Evolutionary conservation across 1,140 invertebrate species (phyloP), one percentile per base, ranked within the genome.

Genomic region (Homalodisca vitripennis): DNA sequence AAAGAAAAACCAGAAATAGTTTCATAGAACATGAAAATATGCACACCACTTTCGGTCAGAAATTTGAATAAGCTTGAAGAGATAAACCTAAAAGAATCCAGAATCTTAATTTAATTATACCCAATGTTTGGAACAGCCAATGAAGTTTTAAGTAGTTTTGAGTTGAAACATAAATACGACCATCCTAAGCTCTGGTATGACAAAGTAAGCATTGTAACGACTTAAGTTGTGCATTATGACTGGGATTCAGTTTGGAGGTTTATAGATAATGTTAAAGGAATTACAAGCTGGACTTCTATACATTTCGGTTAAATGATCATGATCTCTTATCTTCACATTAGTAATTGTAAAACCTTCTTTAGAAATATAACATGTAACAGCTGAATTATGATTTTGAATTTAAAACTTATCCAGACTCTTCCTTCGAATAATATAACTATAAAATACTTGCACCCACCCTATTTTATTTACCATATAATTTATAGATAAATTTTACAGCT

Each of bases 261-360:
- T 60, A 14, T 66, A 48, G n/a, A 55, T 72, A 29, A 70, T 46
- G 47, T 73, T 73, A 55, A 71, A 73, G 6, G 27, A 67, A 30
- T 70, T 65, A 47, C 71, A 72, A 14, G 63, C 20, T 2, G 66
- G 20, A 1, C 34, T 27, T 41, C 53, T 57, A 65, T 31, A 73
- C 46, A 63, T 30, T n/a, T 70, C 71, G 2, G 69, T 73, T 29
- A 73, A 51, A 57, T 73, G 73, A 57, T 73, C 51, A 46, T 74
- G 69, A 68, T 73, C 60, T 12, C 29, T 20, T 20, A 72, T 29
- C 27, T 70, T 72, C 14, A 51, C 72, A 29, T 72, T 69, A 63
- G 6, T 30, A 20, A 10, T 30, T 10, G 57, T 62, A 30, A 62
- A 62, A 6, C 29, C 3, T 32, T 29, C 3, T 3, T 64, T 64